phyloP scores from a whole-genome alignment of 1,140 invertebrate genomes.

The Orius laevigatus region DNA sequence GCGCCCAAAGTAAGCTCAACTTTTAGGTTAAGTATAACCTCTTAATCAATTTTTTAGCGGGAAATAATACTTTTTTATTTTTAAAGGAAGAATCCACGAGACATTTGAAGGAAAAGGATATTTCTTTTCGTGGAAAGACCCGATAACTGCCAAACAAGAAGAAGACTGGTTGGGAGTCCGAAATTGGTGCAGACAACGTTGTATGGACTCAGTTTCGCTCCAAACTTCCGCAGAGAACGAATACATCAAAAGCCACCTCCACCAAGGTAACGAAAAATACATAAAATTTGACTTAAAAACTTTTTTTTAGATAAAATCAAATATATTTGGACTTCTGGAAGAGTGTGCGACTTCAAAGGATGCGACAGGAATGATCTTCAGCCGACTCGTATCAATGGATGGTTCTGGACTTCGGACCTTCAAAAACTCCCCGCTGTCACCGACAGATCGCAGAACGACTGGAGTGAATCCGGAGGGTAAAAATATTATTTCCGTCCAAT shows the following conservation, averaged over 20 bases:
- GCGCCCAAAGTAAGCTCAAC: slow-evolving; percentile 41
- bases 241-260: slow-evolving; percentile 58
- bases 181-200: slow-evolving; percentile 66
- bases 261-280: slow-evolving; percentile 39
- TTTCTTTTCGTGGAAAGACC: slow-evolving; percentile 71
- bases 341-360: slow-evolving; percentile 26
- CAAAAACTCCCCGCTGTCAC: slow-evolving; percentile 25
- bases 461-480: slow-evolving; percentile 28
- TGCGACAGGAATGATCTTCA: slow-evolving; percentile 24
- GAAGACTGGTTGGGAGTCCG: slow-evolving; percentile 64
- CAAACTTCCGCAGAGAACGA: slow-evolving; percentile 68
- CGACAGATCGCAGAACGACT: slow-evolving; percentile 24
- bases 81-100: slow-evolving; percentile 32
- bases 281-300: not conserved
- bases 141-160: slow-evolving; percentile 47
- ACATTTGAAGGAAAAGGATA: slow-evolving; percentile 47
- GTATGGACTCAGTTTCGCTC: slow-evolving; percentile 70
- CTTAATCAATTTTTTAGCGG: too few relatives aligned
- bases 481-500: slow-evolving; percentile 2
- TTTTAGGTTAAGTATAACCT: too few relatives aligned
- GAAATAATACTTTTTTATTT: too few relatives aligned
- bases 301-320: slow-evolving; percentile 18
- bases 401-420: slow-evolving; percentile 27
- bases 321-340: slow-evolving; percentile 27
- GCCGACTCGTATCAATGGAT: slow-evolving; percentile 25